A percentile compares a stretch with the other conserved stretches of the same genome.
These are phyloP conservation scores for Drosophila monieri DNA, from an alignment of 2,888 invertebrate genomes.

Conservation along the genomic window DNA sequence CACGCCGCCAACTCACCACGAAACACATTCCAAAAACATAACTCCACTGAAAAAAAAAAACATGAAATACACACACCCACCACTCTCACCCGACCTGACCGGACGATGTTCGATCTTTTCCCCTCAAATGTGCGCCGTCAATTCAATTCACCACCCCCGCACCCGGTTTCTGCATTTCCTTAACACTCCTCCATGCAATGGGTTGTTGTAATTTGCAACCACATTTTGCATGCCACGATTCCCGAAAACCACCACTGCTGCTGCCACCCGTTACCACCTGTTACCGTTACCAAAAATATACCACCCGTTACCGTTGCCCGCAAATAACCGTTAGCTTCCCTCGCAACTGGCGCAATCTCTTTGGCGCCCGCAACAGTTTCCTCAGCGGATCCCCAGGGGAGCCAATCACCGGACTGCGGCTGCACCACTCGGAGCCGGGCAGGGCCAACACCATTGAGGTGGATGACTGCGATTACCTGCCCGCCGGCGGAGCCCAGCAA, in stretches of 20 bases:
- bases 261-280: slow-evolving; percentile 11
- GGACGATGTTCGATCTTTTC: slow-evolving; percentile 66
- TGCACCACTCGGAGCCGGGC: slow-evolving; percentile 73
- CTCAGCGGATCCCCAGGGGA: slow-evolving; percentile 54
- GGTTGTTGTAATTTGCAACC: neutral
- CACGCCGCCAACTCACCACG: slow-evolving; percentile 15
- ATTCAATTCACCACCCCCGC: slow-evolving; percentile 13
- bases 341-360: slow-evolving; percentile 82
- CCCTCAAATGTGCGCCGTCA: slow-evolving; percentile 14
- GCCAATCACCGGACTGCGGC: slow-evolving; percentile 60
- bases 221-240: slow-evolving; percentile 29
- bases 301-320: slow-evolving; percentile 28
- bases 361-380: slow-evolving; percentile 66
- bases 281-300: slow-evolving; percentile 8
- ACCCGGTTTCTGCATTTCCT: slow-evolving; percentile 12
- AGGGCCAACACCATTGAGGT: slow-evolving; percentile 83
- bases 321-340: slow-evolving; percentile 79
- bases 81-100: slow-evolving; percentile 49
- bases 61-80: slow-evolving; percentile 25
- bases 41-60: neutral
- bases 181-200: slow-evolving; percentile 1
- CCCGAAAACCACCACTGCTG: slow-evolving; percentile 17
- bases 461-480: slow-evolving; percentile 81
- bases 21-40: neutral
- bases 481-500: slow-evolving; percentile 71